Conservation (phyloP, 23 tunicate genomes). For the Botrylloides violaceus region DNA sequence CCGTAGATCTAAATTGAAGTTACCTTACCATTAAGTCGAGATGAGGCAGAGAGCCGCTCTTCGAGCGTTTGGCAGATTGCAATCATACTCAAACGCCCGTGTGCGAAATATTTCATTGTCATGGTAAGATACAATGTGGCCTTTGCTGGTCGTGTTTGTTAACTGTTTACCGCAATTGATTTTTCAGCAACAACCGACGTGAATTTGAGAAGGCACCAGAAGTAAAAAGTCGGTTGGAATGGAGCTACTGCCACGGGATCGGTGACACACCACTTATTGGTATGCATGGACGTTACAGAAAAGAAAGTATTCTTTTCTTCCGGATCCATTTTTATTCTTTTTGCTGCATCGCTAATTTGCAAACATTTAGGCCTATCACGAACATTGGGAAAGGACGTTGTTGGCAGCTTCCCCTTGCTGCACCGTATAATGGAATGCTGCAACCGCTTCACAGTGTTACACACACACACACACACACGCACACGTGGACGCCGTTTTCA, state of each 20-base stretch:
- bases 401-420: no score
- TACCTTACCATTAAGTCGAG: no score
- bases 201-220: conserved; percentile 1
- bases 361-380: no score
- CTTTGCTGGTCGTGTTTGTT: no score
- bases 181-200: no score
- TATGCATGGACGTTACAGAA: neutral
- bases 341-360: no score
- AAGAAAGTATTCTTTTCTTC: neutral
- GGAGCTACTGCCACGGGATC: conserved; percentile 21
- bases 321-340: neutral
- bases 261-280: neutral
- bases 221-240: neutral
- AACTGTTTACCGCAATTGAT: no score
- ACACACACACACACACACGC: neutral
- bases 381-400: no score
- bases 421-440: no score
- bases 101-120: neutral
- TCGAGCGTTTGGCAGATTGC: neutral
- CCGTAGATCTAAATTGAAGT: no score
- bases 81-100: neutral
- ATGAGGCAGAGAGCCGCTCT: neutral
- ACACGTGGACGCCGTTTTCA: neutral
- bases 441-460: neutral
- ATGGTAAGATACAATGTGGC: no score